phyloP scores from a whole-genome alignment of 2,797 vertebrate species.

The Hypotaenidia okinawae region DNA sequence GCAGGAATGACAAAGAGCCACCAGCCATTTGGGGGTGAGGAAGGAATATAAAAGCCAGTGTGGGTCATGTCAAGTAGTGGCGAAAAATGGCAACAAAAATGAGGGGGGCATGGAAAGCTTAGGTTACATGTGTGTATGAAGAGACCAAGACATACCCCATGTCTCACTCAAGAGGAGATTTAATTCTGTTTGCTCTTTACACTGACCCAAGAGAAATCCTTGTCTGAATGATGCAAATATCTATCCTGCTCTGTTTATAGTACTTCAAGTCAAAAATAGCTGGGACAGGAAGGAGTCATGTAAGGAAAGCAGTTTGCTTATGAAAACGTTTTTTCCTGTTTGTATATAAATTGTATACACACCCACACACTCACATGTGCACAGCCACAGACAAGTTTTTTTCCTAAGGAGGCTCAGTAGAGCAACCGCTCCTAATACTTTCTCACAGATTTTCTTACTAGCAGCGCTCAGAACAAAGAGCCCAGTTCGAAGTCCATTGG shows the following conservation, averaged over 20 bases:
- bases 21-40: background rate
- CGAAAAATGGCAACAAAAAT: background rate
- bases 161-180: background rate
- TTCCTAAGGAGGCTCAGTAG: background rate
- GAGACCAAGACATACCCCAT: background rate
- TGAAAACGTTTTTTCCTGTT: conserved; percentile 3
- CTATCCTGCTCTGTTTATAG: conserved; percentile 20
- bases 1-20: background rate
- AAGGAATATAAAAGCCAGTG: background rate
- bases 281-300: background rate
- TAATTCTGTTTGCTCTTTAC: background rate
- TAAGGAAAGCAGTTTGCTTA: background rate
- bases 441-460: conserved; percentile 33
- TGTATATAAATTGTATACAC: background rate
- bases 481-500: background rate
- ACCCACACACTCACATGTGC: background rate
- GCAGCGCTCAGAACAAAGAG: background rate
- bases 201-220: background rate
- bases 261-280: conserved; percentile 8
- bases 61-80: background rate
- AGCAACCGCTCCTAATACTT: background rate
- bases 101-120: background rate
- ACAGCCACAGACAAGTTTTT: background rate
- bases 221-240: background rate
- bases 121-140: background rate